Conservation (phyloP, 1,140 invertebrate genomes). For the Chlorops oryzae region DNA sequence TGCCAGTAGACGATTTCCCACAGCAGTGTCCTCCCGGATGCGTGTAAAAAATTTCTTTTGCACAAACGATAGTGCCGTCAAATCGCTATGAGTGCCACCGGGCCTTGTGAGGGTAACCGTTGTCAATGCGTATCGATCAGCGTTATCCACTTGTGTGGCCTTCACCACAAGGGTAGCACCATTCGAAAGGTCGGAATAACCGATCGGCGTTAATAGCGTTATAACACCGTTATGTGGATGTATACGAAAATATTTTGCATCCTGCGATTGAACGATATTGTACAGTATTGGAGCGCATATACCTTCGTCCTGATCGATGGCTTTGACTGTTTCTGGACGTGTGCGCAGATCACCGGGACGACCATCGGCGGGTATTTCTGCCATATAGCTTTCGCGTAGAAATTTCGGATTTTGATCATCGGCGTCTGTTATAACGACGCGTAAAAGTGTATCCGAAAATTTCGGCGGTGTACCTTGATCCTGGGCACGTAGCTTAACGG, state of each 20-base stretch:
- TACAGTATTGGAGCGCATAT: constrained; percentile 67
- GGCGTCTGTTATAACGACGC: constrained; percentile 77
- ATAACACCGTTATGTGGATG: constrained; percentile 61
- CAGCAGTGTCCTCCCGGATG: constrained; percentile 68
- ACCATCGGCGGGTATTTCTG: constrained; percentile 56
- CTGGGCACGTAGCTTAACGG: constrained; percentile 71
- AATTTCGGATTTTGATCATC: constrained; percentile 90
- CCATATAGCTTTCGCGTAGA: constrained; percentile 67
- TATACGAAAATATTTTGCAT: constrained; percentile 47
- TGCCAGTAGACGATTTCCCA: constrained; percentile 62
- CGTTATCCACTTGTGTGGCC: constrained; percentile 82
- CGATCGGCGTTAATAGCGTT: constrained; percentile 54
- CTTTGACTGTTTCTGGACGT: constrained; percentile 57
- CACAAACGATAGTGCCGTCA: constrained; percentile 58
- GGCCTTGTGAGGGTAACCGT: constrained; percentile 61
- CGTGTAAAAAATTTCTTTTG: constrained; percentile 64
- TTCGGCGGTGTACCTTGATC: constrained; percentile 78
- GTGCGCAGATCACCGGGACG: constrained; percentile 48
- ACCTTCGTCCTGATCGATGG: constrained; percentile 66
- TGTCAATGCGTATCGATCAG: constrained; percentile 77
- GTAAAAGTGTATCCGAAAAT: constrained; percentile 65
- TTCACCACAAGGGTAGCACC: constrained; percentile 66
- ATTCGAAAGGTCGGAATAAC: constrained; percentile 57
- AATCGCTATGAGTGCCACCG: constrained; percentile 44
- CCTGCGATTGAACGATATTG: constrained; percentile 51